phyloP scores from a whole-genome alignment of 2,888 invertebrate species.

The Cistogaster globosa region DNA sequence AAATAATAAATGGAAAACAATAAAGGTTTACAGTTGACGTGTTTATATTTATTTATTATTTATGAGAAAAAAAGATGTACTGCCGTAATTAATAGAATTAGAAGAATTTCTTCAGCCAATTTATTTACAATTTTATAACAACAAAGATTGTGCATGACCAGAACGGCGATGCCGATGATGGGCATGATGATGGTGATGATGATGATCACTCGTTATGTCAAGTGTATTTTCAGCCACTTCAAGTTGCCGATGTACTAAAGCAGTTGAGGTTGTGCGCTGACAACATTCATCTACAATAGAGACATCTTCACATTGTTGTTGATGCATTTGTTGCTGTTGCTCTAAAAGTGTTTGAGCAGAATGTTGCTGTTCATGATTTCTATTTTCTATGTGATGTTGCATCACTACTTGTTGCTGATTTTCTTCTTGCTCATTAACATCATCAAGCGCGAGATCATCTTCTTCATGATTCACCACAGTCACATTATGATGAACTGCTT shows the following conservation, averaged over 20 bases:
- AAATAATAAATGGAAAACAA: conserved; percentile 43
- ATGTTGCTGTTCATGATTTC: conserved; percentile 43
- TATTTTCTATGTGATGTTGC: conserved; percentile 58
- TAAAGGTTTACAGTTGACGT: conserved; percentile 34
- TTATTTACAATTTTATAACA: conserved; percentile 58
- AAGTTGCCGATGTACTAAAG: conserved; percentile 41
- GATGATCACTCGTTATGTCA: conserved; percentile 37
- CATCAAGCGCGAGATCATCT: conserved; percentile 34
- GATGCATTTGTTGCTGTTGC: conserved; percentile 46
- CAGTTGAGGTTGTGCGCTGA: conserved; percentile 75
- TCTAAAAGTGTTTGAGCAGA: conserved; percentile 41
- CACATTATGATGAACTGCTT: conserved; percentile 62
- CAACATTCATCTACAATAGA: conserved; percentile 80
- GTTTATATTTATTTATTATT: not conserved
- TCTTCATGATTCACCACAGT: conserved; percentile 67
- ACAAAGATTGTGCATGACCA: conserved; percentile 59
- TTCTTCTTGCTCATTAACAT: conserved; percentile 37
- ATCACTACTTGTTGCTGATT: conserved; percentile 21
- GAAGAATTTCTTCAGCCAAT: not conserved
- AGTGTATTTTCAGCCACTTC: conserved; percentile 37
- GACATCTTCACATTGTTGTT: conserved; percentile 55
- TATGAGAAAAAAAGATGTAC: conserved; percentile 20
- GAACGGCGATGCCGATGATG: conserved; percentile 58
- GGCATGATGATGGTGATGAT: conserved; percentile 48
- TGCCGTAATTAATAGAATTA: not conserved